These are phyloP conservation scores for Pteronura brasiliensis DNA, from an alignment of 2,113 vertebrate species.

Conservation along the genomic window DNA sequence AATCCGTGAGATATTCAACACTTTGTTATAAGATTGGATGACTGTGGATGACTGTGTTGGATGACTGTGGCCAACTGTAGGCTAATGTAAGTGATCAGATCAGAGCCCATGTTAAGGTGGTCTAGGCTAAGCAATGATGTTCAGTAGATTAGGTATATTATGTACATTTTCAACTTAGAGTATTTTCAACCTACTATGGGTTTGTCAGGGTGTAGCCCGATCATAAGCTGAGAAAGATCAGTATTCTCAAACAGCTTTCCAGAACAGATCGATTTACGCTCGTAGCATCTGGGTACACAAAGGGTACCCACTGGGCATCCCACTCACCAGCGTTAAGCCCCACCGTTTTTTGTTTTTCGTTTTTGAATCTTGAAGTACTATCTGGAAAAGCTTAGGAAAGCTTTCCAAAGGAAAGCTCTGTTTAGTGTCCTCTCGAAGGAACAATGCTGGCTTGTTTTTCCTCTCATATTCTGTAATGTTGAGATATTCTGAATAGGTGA, in stretches of 20 bases:
- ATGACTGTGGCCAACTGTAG: neutral
- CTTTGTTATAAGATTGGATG: neutral
- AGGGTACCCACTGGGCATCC: accelerated
- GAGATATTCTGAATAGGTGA: neutral
- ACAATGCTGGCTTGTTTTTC: neutral
- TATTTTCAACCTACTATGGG: neutral
- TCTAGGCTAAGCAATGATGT: neutral
- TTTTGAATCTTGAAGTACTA: neutral
- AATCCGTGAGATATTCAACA: neutral
- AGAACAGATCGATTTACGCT: neutral
- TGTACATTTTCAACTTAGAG: neutral
- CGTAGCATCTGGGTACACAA: neutral
- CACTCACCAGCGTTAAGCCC: neutral
- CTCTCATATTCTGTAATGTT: neutral
- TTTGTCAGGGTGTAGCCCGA: neutral
- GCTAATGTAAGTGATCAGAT: neutral
- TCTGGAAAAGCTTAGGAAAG: neutral
- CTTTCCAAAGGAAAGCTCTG: neutral
- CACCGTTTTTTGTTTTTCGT: neutral
- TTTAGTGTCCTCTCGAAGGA: neutral
- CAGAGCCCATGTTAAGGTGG: neutral
- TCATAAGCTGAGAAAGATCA: neutral
- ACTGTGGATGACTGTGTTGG: too few relatives aligned
- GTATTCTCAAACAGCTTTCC: neutral
- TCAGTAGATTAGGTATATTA: neutral